Conservation (phyloP, 1,140 invertebrate genomes). For the Reticulitermes speratus region DNA sequence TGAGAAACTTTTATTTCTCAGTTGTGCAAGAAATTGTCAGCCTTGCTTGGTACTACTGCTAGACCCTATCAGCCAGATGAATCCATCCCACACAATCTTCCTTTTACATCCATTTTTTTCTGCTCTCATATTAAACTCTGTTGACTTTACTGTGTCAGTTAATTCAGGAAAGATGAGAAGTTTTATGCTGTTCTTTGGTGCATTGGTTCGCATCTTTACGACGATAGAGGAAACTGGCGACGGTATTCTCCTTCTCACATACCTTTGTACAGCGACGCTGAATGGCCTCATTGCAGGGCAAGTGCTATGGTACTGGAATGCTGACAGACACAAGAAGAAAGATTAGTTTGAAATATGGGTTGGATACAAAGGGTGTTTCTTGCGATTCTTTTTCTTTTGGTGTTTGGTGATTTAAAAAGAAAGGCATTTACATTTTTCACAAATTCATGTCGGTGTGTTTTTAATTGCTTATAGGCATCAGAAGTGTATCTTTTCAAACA, state of each 20-base stretch:
- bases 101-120: too few relatives aligned
- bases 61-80: too few relatives aligned
- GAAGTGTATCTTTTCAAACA: too few relatives aligned
- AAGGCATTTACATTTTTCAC: neutral
- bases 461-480: neutral
- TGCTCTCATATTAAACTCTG: too few relatives aligned
- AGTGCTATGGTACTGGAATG: conserved; percentile 91
- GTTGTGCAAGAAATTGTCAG: too few relatives aligned
- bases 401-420: neutral
- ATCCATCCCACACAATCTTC: too few relatives aligned
- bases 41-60: too few relatives aligned
- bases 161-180: too few relatives aligned
- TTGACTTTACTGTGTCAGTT: too few relatives aligned
- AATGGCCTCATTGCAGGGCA: conserved; percentile 86
- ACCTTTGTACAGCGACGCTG: conserved; percentile 70
- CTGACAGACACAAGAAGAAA: conserved; percentile 23
- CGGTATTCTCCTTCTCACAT: conserved; percentile 79
- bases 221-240: conserved; percentile 98
- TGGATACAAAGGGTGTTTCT: too few relatives aligned
- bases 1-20: too few relatives aligned
- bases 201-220: conserved; percentile 93
- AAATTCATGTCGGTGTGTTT: neutral
- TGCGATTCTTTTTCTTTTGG: neutral
- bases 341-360: neutral
- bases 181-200: conserved; percentile 83